phyloP scores from a whole-genome alignment of 1,140 invertebrate genomes.

The Temnothorax curvispinosus region DNA sequence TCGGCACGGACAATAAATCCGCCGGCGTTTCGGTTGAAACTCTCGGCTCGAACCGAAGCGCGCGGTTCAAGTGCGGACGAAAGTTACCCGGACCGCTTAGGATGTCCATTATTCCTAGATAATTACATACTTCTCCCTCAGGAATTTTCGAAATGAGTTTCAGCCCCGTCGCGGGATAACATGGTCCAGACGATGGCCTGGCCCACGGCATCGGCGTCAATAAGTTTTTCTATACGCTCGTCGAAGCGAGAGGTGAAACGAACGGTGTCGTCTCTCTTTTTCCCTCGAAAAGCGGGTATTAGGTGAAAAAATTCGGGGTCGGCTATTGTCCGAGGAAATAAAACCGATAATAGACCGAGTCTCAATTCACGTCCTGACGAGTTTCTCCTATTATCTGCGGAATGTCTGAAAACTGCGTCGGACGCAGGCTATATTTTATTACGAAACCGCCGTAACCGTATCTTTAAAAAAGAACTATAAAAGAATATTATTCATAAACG shows the following conservation, averaged over 20 bases:
- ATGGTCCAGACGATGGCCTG: conserved; percentile 4
- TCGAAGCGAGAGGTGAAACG: neutral
- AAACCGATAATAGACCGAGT: conserved; percentile 24
- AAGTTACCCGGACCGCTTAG: conserved; percentile 72
- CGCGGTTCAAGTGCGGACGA: conserved; percentile 48
- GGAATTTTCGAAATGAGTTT: conserved; percentile 80
- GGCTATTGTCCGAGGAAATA: conserved; percentile 8
- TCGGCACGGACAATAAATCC: conserved; percentile 69
- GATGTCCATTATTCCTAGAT: conserved; percentile 79
- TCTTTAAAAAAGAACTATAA: neutral
- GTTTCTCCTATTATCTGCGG: neutral
- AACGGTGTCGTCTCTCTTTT: neutral
- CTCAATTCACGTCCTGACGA: neutral
- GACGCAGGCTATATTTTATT: conserved; percentile 3
- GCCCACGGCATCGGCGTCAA: neutral
- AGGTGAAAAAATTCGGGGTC: neutral
- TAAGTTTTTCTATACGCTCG: conserved; percentile 32
- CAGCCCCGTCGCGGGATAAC: conserved; percentile 30
- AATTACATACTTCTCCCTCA: conserved; percentile 77
- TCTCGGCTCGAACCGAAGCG: neutral
- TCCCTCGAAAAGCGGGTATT: neutral
- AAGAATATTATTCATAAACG: neutral
- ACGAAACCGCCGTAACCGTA: neutral
- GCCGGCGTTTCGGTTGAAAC: conserved; percentile 11
- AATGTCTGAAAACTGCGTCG: neutral